These are phyloP conservation scores for Lophochroa leadbeateri DNA, from an alignment of 2,113 vertebrate species.

Conservation along the genomic window DNA sequence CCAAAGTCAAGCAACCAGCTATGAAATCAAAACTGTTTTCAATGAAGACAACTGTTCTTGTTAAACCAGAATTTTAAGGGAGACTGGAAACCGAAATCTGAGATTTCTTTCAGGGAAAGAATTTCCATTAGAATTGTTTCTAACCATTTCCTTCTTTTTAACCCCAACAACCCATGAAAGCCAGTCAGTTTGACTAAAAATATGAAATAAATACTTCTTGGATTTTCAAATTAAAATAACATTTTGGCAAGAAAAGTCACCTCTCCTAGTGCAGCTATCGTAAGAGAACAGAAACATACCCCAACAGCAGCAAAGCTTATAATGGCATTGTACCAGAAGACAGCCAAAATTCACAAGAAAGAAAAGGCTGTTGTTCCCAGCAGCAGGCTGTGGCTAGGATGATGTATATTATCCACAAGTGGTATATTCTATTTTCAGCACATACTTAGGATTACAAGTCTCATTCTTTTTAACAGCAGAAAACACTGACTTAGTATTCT, in stretches of 20 bases:
- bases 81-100: not conserved
- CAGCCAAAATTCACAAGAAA: constrained; percentile 13
- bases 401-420: not conserved
- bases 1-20: not conserved
- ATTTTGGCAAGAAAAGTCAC: not conserved
- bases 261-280: not conserved
- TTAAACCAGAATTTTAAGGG: not conserved
- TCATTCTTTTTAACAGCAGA: not conserved
- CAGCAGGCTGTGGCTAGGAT: not conserved
- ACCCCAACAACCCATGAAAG: not conserved
- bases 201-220: not conserved
- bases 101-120: not conserved
- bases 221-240: not conserved
- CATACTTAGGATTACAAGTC: not conserved
- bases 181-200: not conserved
- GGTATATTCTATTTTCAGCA: constrained; percentile 13
- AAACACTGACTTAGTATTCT: not conserved
- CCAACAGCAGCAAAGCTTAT: constrained; percentile 3
- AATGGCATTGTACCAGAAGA: constrained; percentile 21
- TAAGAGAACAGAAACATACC: not conserved
- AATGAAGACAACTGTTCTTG: not conserved
- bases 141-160: not conserved
- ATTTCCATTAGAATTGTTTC: not conserved
- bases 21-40: not conserved
- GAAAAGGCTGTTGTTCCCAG: not conserved